Evolutionary conservation across 1,140 invertebrate species (phyloP).

Genomic region (Habropoda laboriosa): DNA sequence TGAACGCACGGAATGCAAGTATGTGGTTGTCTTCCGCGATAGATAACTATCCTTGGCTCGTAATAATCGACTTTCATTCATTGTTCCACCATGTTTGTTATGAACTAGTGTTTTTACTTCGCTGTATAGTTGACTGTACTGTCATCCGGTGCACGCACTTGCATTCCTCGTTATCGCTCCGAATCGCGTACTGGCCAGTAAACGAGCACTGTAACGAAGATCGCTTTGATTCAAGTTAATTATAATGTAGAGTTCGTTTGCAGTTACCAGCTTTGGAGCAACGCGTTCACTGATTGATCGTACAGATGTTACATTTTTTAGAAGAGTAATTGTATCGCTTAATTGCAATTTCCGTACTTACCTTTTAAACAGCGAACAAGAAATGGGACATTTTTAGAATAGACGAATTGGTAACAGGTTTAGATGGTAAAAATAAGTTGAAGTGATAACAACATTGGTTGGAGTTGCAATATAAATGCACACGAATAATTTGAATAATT

Average conservation of each 20-base stretch:
- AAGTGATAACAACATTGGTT: background rate
- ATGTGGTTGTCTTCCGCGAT: slow-evolving; percentile 13
- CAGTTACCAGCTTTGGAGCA: background rate
- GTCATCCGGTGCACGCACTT: slow-evolving; percentile 32
- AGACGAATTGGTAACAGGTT: background rate
- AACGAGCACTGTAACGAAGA: background rate
- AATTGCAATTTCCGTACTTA: background rate
- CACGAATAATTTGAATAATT: background rate
- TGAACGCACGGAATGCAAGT: background rate
- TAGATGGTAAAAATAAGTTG: background rate
- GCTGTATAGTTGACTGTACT: background rate
- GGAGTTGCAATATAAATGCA: background rate
- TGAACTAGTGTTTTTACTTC: slow-evolving; percentile 22
- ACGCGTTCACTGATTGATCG: background rate
- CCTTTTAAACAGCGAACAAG: background rate
- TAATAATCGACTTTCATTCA: slow-evolving; percentile 63
- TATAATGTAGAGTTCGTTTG: background rate
- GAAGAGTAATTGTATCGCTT: background rate
- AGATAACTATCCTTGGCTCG: slow-evolving; percentile 38
- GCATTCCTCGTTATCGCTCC: slow-evolving; percentile 27
- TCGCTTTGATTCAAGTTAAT: slow-evolving; percentile 3
- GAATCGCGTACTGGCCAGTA: slow-evolving; percentile 2
- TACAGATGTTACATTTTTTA: background rate
- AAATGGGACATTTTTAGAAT: background rate
- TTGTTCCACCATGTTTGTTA: slow-evolving; percentile 57